Evolutionary conservation across 2,113 vertebrate species (phyloP).

Genomic region (Hippolais icterina): DNA sequence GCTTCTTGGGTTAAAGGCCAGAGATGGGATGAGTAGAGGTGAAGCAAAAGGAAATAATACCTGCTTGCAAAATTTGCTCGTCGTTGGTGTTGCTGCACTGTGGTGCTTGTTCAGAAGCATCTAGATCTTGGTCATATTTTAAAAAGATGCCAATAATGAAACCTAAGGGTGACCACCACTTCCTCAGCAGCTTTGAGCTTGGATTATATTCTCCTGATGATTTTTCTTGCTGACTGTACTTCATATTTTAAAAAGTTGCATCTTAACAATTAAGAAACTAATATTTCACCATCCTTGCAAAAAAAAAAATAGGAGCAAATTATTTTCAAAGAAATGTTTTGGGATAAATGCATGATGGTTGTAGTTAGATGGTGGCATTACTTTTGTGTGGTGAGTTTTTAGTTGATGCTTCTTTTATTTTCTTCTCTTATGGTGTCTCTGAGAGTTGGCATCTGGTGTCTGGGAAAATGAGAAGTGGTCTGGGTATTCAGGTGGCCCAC

Average conservation of each 20-base stretch:
- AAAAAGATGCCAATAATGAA: neutral
- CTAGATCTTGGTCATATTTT: neutral
- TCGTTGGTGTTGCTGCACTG: neutral
- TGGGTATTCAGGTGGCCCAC: neutral
- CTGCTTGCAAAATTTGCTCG: neutral
- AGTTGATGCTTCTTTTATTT: neutral
- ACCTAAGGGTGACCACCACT: neutral
- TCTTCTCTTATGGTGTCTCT: neutral
- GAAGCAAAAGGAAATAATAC: rapidly evolving
- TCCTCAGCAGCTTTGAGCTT: neutral
- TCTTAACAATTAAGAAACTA: neutral
- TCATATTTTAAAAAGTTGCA: neutral
- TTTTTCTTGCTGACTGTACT: neutral
- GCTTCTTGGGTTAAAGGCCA: neutral
- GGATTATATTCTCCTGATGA: neutral
- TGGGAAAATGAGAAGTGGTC: neutral
- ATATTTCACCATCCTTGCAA: neutral
- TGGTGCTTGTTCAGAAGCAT: neutral
- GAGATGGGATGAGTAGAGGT: neutral
- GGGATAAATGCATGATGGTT: neutral
- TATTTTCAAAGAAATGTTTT: neutral
- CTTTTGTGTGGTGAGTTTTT: neutral
- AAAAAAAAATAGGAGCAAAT: neutral
- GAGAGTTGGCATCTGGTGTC: neutral
- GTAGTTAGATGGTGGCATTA: neutral